Base-by-base conservation (phyloP, 1,140 invertebrate genomes). In the Drosophila trapezifrons region DNA sequence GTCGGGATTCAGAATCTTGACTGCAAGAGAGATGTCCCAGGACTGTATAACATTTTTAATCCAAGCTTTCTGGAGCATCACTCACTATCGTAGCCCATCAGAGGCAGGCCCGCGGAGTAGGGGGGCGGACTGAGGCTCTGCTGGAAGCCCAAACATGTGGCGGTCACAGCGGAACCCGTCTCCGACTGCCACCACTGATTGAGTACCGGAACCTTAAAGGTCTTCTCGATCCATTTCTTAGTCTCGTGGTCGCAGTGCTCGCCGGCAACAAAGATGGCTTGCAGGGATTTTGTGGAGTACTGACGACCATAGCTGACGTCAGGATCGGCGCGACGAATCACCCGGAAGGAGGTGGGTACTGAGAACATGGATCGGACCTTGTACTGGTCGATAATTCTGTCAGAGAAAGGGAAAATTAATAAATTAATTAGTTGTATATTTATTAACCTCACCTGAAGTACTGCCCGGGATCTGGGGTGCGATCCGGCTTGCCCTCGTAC, bases 101-200 rank as follows among this genome's bases (percentile, higher is more conserved):
- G 94, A 1, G 96, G 95, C 91, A 96, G 93, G 6, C 97, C 97
- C 1, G 96, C 94, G 6, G 94, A 94, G 70, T 94, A 94, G 63
- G 95, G 95, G 6, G 95, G 94, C 2, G 96, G 95, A 69, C 93
- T 93, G 25, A 93, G 80, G 60, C 55, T 92, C 27, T 92, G 94
- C 6, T 94, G 95, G 9, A 97, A 94, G 4, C 97, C 97, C 12
- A 97, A 79, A 92, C 96, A 98, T 1, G 95, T 95, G 0, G 96
- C 95, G 0, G 97, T 98, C 13, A 98, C 96, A 0, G 97, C 95
- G 70, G 97, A 97, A 0, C 97, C 98, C 0, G 97, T 97, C 93
- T 99, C 98, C 40, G 91, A 98, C 93, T 99, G 98, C 98, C 98
- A 99, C 97, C 97, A 99, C 90, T 99, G 96, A 92, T 99, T 98